Evolutionary conservation across 2,797 vertebrate genomes (phyloP).

Genomic region (Mus spretus): DNA sequence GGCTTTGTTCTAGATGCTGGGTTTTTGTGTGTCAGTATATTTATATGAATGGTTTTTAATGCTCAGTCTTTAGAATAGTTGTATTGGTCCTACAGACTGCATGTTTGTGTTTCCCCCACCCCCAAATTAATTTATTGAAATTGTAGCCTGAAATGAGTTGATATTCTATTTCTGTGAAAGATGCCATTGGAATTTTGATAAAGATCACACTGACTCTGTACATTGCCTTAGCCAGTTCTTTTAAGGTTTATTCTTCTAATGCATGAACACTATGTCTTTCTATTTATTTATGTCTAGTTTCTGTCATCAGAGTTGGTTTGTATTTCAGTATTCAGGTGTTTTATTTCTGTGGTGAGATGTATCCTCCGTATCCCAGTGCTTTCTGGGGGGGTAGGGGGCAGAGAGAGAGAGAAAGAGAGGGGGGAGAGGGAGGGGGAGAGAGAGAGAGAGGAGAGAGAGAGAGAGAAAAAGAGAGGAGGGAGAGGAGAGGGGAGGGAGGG

Average conservation of each 20-base stretch:
- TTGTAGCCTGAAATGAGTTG: neutral
- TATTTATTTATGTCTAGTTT: neutral
- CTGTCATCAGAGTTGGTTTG: neutral
- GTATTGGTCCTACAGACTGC: neutral
- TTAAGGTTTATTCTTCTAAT: neutral
- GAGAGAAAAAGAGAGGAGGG: too few species aligned
- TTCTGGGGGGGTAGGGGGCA: neutral
- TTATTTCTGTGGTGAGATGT: neutral
- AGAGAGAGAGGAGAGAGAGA: too few species aligned
- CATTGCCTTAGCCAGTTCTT: neutral
- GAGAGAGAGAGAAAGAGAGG: too few species aligned
- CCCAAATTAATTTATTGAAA: neutral
- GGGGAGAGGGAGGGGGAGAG: too few species aligned
- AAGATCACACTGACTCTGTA: neutral
- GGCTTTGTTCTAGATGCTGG: neutral
- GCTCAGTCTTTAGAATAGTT: neutral
- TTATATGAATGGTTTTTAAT: neutral
- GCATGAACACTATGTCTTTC: neutral
- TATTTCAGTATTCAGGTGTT: neutral
- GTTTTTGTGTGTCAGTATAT: slow-evolving; percentile 6
- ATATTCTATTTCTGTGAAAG: neutral
- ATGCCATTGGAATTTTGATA: neutral
- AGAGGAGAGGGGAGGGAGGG: too few species aligned
- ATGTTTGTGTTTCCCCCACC: neutral
- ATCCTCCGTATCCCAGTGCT: neutral